Base-by-base conservation (phyloP, 2,888 invertebrate genomes). In the Sialis lutaria region DNA sequence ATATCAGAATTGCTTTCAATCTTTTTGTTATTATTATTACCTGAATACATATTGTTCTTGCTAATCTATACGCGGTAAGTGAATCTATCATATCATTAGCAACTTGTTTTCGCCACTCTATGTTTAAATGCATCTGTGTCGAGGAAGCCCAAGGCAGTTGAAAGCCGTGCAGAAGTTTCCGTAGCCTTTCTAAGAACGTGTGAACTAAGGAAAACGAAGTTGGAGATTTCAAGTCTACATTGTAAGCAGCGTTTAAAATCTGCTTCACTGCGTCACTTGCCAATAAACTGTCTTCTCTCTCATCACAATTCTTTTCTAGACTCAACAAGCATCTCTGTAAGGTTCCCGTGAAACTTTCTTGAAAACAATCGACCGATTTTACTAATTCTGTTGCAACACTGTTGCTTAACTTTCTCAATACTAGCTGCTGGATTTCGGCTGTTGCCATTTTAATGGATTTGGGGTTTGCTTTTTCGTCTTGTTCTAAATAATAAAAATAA, bases 271-370 rank as follows among this genome's bases (percentile, higher is more conserved):
- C 86, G 57, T 78, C 79, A 48, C 80, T 79, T 1, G 82, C 79
- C 49, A 73, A 65, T 33, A 69, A 57, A 55, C 70, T 65, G n/a
- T 60, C 62, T 54, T 73, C 72, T 12, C 67, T 60, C 31, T 73
- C 74, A 33, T 60, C 59, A 51, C 68, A 73, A 51, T 67, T 70
- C 54, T 69, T 70, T 56, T 81, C 81, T 31, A 82, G 62, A 55
- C 75, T 79, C 52, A 74, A 68, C 44, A 82, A 60, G 58, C 81
- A 89, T 61, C 90, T 71, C 56, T 87, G 82, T 39, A 90, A 62
- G 0, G 88, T 89, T 2, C 89, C 89, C 35, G 87, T 78, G 57
- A 86, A 89, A 2, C 81, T 81, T 52, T 89, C 87, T 53, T 82
- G 77, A 39, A 90, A 70, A 58, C 86, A 84, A 55, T 86, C 80